A percentile compares a stretch with the other conserved stretches of the same genome.
These are phyloP conservation scores for Pemphredon lugubris DNA, from an alignment of 2,888 invertebrate species.

Conservation along the genomic window DNA sequence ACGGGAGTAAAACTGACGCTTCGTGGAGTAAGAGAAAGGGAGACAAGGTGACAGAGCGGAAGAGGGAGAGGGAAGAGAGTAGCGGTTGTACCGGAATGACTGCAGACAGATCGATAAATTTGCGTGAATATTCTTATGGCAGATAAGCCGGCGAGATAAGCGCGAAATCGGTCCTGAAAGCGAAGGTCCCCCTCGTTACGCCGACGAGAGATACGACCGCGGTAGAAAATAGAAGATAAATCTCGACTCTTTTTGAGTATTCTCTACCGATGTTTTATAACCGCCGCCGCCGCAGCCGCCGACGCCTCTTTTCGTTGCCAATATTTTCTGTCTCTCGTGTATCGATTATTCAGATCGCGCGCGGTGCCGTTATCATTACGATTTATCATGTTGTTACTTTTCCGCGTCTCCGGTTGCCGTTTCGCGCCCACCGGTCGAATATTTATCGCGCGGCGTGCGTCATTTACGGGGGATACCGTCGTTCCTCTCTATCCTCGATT, in stretches of 20 bases:
- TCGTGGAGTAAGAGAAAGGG: constrained; percentile 20
- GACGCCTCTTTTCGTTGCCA: constrained; percentile 6
- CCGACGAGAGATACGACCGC: constrained; percentile 60
- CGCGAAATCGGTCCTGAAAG: constrained; percentile 63
- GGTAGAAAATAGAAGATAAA: constrained; percentile 63
- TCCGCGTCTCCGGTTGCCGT: background rate
- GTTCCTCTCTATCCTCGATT: constrained; percentile 1
- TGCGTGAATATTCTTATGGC: constrained; percentile 73
- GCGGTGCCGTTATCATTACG: background rate
- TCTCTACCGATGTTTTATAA: constrained; percentile 44
- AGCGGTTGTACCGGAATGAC: constrained; percentile 59
- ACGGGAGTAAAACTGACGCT: constrained; percentile 74
- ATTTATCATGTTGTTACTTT: background rate
- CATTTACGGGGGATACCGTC: constrained; percentile 19
- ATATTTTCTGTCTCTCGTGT: constrained; percentile 16
- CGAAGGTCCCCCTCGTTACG: constrained; percentile 50
- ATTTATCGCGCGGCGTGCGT: background rate
- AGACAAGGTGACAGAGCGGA: too few species aligned
- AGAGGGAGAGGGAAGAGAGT: constrained; percentile 36
- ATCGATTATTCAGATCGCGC: constrained; percentile 3
- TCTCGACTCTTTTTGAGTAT: constrained; percentile 46
- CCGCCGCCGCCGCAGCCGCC: too few species aligned
- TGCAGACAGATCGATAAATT: constrained; percentile 77
- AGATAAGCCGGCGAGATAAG: constrained; percentile 65
- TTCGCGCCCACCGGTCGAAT: background rate